Conservation (phyloP, 2,797 vertebrate species). For the Prionace glauca region DNA sequence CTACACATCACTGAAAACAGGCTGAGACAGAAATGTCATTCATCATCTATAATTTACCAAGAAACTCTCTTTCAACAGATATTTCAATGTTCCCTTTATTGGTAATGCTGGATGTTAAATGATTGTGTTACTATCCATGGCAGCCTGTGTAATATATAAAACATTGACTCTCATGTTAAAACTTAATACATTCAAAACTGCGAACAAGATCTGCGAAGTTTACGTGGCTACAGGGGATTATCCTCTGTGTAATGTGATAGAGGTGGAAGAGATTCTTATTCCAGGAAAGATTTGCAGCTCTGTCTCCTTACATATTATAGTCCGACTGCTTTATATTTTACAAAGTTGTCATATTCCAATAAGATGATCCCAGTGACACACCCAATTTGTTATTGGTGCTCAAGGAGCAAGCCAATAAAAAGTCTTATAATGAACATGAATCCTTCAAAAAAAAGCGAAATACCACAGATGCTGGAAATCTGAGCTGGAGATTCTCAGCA, state of each 20-base stretch:
- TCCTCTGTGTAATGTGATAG: neutral
- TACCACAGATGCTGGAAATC: too few relatives aligned
- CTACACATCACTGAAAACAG: neutral
- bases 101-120: neutral
- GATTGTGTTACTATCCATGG: neutral
- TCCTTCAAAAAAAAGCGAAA: neutral
- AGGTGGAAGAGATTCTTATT: neutral
- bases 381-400: neutral
- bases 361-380: neutral
- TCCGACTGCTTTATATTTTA: neutral
- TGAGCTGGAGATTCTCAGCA: too few relatives aligned
- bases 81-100: slow-evolving; percentile 17
- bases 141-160: slow-evolving; percentile 27
- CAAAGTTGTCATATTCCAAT: neutral
- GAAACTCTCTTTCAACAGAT: slow-evolving; percentile 3
- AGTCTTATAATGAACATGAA: neutral
- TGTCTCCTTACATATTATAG: neutral
- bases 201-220: neutral
- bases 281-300: neutral
- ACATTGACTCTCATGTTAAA: slow-evolving; percentile 1
- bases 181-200: slow-evolving; percentile 28
- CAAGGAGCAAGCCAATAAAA: neutral
- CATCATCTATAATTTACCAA: slow-evolving; percentile 11
- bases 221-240: neutral
- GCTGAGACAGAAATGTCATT: slow-evolving; percentile 22